Evolutionary conservation across 2,888 invertebrate genomes (phyloP).

Genomic region (Tuta absoluta): DNA sequence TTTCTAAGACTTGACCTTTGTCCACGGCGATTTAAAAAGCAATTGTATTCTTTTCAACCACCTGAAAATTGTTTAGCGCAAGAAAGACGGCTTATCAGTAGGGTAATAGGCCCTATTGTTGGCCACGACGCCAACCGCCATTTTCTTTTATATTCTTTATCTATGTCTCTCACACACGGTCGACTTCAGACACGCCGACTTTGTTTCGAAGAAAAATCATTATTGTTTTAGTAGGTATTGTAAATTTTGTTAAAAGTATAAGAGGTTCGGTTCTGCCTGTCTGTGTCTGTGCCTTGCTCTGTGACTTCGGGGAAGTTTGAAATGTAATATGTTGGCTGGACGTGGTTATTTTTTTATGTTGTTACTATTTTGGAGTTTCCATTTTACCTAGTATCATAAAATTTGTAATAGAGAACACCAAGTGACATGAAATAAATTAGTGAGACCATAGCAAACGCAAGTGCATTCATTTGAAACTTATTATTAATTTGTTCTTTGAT

Average conservation of each 20-base stretch:
- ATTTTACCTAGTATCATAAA: neutral
- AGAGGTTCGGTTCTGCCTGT: neutral
- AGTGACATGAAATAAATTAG: too few relatives aligned
- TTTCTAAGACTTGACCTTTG: constrained; percentile 19
- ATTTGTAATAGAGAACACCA: too few relatives aligned
- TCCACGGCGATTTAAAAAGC: constrained; percentile 7
- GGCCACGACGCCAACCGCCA: constrained; percentile 36
- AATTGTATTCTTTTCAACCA: constrained; percentile 11
- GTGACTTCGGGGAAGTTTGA: constrained; percentile 10
- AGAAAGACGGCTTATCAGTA: constrained; percentile 49
- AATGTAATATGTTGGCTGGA: neutral
- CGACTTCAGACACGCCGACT: constrained; percentile 48
- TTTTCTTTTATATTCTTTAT: constrained; percentile 38
- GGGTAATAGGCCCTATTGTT: constrained; percentile 51
- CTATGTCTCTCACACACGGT: constrained; percentile 60
- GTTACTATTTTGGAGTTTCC: neutral
- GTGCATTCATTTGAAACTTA: too few relatives aligned
- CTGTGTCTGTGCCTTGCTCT: neutral
- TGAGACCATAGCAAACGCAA: too few relatives aligned
- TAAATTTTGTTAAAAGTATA: constrained; percentile 21
- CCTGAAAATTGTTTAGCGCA: constrained; percentile 6
- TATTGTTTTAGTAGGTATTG: constrained; percentile 23
- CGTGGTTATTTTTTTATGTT: neutral
- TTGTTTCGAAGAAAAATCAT: constrained; percentile 33
- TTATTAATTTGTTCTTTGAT: too few relatives aligned